Conservation (phyloP, 2,113 vertebrate species). For the Macaca mulatta region DNA sequence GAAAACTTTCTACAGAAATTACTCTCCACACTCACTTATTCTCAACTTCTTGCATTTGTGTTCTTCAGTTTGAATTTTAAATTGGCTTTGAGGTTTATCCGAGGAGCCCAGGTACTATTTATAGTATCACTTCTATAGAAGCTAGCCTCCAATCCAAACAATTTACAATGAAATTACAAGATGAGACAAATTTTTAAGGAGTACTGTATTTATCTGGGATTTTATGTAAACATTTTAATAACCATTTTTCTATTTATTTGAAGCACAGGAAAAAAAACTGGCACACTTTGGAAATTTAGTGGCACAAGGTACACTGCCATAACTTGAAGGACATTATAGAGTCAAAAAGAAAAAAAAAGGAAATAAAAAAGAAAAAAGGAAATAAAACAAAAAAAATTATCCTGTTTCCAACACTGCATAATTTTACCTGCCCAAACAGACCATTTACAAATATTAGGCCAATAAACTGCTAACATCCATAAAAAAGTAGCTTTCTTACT, state of each 20-base stretch:
- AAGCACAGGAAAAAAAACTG: conserved; percentile 90
- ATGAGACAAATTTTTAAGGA: neutral
- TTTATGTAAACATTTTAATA: conserved; percentile 51
- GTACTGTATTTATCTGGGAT: neutral
- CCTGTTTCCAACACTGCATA: conserved; percentile 87
- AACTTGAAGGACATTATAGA: conserved; percentile 89
- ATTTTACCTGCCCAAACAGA: conserved; percentile 88
- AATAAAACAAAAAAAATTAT: conserved; percentile 48
- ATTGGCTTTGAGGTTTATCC: neutral
- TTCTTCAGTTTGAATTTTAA: neutral
- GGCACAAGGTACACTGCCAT: conserved; percentile 96
- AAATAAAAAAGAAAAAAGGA: conserved; percentile 8
- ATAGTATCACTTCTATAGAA: neutral
- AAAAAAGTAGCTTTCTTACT: conserved; percentile 92
- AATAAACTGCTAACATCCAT: conserved; percentile 91
- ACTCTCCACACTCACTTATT: neutral
- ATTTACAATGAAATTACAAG: neutral
- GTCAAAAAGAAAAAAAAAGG: conserved; percentile 80
- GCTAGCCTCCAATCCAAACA: neutral
- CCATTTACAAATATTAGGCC: conserved; percentile 91
- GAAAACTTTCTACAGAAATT: conserved; percentile 13
- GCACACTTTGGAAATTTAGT: conserved; percentile 94
- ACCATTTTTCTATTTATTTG: conserved; percentile 94
- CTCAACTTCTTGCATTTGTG: neutral
- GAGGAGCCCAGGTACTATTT: neutral